Conservation (phyloP, 2,888 invertebrate species). For the Eulithis testata region DNA sequence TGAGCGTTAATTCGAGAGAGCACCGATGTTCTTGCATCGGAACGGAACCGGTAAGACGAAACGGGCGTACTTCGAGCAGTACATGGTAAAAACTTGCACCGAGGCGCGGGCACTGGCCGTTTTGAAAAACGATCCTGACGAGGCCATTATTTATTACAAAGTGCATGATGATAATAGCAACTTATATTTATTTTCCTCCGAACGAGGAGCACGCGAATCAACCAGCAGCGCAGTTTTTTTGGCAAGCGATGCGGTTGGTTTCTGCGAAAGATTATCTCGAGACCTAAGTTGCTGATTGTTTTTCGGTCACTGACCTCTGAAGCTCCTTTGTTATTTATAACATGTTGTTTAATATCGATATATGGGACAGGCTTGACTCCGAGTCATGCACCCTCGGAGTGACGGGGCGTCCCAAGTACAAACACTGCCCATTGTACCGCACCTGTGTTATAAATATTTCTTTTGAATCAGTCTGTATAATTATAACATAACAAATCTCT, state of each 20-base stretch:
- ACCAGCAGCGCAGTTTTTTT: constrained; percentile 64
- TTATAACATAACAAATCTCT: background rate
- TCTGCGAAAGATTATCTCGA: constrained; percentile 79
- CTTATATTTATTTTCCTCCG: constrained; percentile 64
- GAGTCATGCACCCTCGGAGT: constrained; percentile 18
- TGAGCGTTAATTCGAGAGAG: constrained; percentile 51
- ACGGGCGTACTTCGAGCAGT: constrained; percentile 45
- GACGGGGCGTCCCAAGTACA: constrained; percentile 14
- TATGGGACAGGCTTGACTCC: constrained; percentile 54
- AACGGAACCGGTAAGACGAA: constrained; percentile 67
- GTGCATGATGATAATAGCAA: constrained; percentile 69
- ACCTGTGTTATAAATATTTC: constrained; percentile 7
- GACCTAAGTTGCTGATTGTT: constrained; percentile 80
- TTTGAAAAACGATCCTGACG: constrained; percentile 67
- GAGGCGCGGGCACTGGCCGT: constrained; percentile 52
- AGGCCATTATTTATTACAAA: constrained; percentile 72
- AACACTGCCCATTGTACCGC: constrained; percentile 18
- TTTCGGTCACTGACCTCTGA: constrained; percentile 73
- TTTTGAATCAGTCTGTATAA: background rate
- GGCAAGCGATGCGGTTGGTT: constrained; percentile 73
- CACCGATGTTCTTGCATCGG: constrained; percentile 63
- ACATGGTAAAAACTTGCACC: constrained; percentile 65
- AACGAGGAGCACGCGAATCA: constrained; percentile 56
- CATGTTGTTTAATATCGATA: constrained; percentile 61
- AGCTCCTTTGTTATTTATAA: constrained; percentile 63